phyloP scores from a whole-genome alignment of 2,888 invertebrate species.

The Morpho deidamia region DNA sequence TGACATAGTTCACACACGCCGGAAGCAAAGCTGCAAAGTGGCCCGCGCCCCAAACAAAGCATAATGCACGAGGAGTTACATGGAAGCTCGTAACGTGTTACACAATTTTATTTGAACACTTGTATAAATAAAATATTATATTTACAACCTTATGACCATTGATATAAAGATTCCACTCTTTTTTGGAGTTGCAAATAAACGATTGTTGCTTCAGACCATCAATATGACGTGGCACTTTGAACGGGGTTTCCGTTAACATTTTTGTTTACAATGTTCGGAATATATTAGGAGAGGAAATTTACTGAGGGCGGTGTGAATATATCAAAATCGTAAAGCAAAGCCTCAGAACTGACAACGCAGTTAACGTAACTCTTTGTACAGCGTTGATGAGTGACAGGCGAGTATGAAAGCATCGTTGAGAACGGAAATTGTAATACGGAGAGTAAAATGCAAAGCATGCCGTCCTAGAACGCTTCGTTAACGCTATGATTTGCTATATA shows the following conservation, averaged over 20 bases:
- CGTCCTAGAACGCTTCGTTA: too few relatives aligned
- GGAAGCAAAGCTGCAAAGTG: slow-evolving; percentile 68
- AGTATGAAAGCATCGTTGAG: too few relatives aligned
- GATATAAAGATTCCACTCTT: slow-evolving; percentile 1
- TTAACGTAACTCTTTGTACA: too few relatives aligned
- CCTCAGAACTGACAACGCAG: too few relatives aligned
- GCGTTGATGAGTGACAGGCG: too few relatives aligned
- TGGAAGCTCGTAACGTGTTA: slow-evolving; percentile 26
- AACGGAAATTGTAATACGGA: too few relatives aligned
- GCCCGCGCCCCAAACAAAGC: slow-evolving; percentile 34
- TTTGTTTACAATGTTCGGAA: slow-evolving; percentile 8
- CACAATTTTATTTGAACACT: slow-evolving; percentile 4
- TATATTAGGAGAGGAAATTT: background rate
- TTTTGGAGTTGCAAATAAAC: background rate
- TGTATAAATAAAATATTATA: slow-evolving; percentile 6
- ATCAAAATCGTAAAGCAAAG: too few relatives aligned
- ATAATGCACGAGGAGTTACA: slow-evolving; percentile 22
- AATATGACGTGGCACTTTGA: slow-evolving; percentile 46
- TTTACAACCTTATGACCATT: slow-evolving; percentile 19
- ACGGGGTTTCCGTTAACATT: slow-evolving; percentile 45
- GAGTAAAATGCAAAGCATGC: too few relatives aligned
- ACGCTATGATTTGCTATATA: too few relatives aligned
- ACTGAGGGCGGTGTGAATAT: background rate
- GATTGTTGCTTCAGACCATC: slow-evolving; percentile 31
- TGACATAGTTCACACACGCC: slow-evolving; percentile 61